Base-by-base conservation (phyloP, 2,888 invertebrate genomes). In the Dynastes tityus region DNA sequence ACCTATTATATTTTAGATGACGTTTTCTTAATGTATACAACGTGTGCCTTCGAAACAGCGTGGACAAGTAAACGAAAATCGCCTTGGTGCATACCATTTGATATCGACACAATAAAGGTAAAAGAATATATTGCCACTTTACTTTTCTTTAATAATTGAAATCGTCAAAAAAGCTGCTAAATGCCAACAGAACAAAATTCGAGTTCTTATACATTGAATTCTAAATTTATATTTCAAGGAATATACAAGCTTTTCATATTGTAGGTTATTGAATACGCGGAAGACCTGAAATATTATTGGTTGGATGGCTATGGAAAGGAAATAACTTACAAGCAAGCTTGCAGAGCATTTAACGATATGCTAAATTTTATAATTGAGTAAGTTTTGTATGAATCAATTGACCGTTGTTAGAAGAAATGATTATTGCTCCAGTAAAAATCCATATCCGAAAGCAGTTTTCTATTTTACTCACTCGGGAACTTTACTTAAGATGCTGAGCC, bases 391-490 rank as follows among this genome's bases (percentile, higher is more conserved):
- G 29, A 37, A 29, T 70, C 40, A 8, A 74, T 61, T 13, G 55
- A 53, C 8, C 13, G 55, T 13, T 29, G 27, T 49, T 9, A 37
- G 1, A 22, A 22, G 55, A 63, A 79, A 22, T 78, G 13, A 76
- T 67, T 45, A 58, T 73, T 70, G 37, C 84, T 85, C 78, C 81
- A 87, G 87, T 22, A 83, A 84, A 70, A 81, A 78, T n/a, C 74
- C 81, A 61, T 85, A 82, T 80, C 87, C 88, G 2, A 87, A 86
- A 82, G 85, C 85, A 9, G 91, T 92, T 40, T 92, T 94, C 81
- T 93, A 95, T 84, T 96, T 96, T 86, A 92, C 95, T 0, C 96
- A 97, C 88, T 96, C 96, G 0, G 96, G 96, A 2, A 93, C 96
- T 0, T 85, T 96, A 63, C 88, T 96, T 45, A 97, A 96, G 89